These are phyloP conservation scores for Nemopilema nomurai DNA, from an alignment of 30 jellyfish, hydroid and myxozoan species.

Conservation along the genomic window DNA sequence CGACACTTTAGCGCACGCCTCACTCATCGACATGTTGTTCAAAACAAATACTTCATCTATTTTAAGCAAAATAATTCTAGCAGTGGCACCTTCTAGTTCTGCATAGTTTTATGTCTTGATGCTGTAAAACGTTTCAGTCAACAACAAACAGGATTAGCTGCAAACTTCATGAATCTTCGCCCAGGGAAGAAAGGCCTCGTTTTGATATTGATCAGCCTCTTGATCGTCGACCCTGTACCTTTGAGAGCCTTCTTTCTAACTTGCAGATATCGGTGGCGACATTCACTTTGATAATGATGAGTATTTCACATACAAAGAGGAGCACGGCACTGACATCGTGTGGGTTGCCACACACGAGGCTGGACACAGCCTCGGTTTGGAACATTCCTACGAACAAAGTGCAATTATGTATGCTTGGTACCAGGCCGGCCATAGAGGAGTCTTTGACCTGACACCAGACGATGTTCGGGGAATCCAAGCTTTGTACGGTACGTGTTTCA, in stretches of 20 bases:
- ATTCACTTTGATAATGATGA: slow-evolving; percentile 91
- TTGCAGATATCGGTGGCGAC: slow-evolving; percentile 77
- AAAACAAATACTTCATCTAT: too few species aligned
- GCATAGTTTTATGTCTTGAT: too few species aligned
- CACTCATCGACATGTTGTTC: too few species aligned
- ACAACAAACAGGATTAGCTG: too few species aligned
- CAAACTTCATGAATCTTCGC: too few species aligned
- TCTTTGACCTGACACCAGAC: slow-evolving; percentile 57
- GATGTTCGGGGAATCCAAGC: slow-evolving; percentile 81
- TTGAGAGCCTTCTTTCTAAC: background rate
- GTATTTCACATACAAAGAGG: slow-evolving; percentile 54
- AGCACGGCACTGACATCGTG: slow-evolving; percentile 46
- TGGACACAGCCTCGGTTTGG: slow-evolving; percentile 93
- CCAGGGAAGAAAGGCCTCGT: too few species aligned
- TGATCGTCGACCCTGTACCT: too few species aligned
- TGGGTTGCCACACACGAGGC: slow-evolving; percentile 93
- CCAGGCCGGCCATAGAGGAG: slow-evolving; percentile 39
- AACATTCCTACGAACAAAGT: slow-evolving; percentile 64
- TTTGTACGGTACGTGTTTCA: slow-evolving; percentile 64
- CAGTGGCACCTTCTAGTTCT: too few species aligned
- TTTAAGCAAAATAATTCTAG: too few species aligned
- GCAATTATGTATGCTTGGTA: slow-evolving; percentile 95
- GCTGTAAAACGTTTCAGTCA: too few species aligned
- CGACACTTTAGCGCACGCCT: too few species aligned
- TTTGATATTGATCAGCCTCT: too few species aligned